Conservation (phyloP, 2,113 vertebrate genomes). For the Mus spicilegus region DNA sequence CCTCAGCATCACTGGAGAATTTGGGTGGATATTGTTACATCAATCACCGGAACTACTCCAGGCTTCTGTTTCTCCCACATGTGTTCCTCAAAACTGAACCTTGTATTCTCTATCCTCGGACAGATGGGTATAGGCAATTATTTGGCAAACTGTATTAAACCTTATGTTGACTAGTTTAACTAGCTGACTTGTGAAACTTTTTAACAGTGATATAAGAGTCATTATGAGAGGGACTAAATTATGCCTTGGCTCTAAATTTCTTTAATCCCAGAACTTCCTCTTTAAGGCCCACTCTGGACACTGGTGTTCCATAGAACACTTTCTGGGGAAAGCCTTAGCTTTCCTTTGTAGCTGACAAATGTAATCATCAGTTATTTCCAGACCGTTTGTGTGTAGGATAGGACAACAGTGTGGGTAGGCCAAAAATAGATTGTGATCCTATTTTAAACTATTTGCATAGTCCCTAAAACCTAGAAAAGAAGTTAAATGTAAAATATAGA, state of each 20-base stretch:
- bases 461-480: not conserved
- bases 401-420: not conserved
- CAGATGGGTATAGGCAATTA: not conserved
- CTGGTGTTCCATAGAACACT: not conserved
- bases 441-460: not conserved
- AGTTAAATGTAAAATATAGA: not conserved
- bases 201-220: not conserved
- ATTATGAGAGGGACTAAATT: not conserved
- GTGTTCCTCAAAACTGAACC: not conserved
- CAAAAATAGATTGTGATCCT: not conserved
- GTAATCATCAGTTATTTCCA: not conserved
- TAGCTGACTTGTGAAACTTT: not conserved
- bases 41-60: not conserved
- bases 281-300: not conserved
- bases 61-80: not conserved
- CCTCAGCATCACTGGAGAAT: not conserved
- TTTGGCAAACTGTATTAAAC: not conserved
- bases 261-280: not conserved
- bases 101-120: not conserved
- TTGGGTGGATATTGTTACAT: not conserved
- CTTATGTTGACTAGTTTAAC: not conserved
- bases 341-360: not conserved
- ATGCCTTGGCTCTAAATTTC: not conserved
- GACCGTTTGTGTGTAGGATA: not conserved
- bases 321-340: not conserved